These are phyloP conservation scores for Phoenicopterus ruber DNA, from an alignment of 2,113 vertebrate species.

Conservation along the genomic window DNA sequence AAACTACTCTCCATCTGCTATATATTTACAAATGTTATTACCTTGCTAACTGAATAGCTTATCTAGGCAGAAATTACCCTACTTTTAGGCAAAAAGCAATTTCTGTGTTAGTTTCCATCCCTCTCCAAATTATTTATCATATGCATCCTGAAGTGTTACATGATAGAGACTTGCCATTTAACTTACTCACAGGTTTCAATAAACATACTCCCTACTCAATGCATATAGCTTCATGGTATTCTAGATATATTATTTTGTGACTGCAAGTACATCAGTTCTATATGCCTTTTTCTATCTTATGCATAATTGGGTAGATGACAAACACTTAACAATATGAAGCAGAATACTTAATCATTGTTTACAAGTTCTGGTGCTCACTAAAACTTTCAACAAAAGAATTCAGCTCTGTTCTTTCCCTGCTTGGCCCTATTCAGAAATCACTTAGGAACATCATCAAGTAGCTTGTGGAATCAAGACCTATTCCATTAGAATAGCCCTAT, in stretches of 20 bases:
- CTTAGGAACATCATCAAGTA: neutral
- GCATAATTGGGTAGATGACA: neutral
- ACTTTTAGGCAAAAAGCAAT: neutral
- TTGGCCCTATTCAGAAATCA: neutral
- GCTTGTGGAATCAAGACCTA: neutral
- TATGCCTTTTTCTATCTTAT: neutral
- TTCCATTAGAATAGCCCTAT: constrained; percentile 1
- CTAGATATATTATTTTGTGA: neutral
- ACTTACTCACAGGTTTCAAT: neutral
- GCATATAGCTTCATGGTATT: neutral
- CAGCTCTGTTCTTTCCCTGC: neutral
- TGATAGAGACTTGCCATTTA: neutral
- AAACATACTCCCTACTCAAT: neutral
- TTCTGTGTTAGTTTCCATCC: neutral
- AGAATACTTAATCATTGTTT: neutral
- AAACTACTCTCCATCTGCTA: neutral
- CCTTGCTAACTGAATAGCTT: neutral
- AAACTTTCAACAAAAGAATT: neutral
- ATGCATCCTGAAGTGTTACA: neutral
- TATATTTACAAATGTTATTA: neutral
- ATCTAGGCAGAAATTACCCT: neutral
- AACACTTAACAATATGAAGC: neutral
- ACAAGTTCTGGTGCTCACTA: neutral
- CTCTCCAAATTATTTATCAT: neutral
- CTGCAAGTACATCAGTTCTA: neutral